These are phyloP conservation scores for Clamator glandarius DNA, from an alignment of 2,797 vertebrate genomes.

Conservation along the genomic window DNA sequence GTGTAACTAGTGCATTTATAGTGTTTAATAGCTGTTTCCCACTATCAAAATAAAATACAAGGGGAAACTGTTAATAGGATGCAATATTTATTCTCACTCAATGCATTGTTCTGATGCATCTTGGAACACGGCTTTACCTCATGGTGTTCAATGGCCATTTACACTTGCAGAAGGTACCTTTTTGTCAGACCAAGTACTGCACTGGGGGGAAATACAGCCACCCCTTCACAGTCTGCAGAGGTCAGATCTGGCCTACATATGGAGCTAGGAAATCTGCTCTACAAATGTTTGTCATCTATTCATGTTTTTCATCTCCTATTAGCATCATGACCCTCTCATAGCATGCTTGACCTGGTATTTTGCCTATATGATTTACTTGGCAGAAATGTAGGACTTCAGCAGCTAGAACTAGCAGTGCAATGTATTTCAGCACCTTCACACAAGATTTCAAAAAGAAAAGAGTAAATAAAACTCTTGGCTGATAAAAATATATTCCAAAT, in stretches of 20 bases:
- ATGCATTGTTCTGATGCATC: not conserved
- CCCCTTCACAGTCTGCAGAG: not conserved
- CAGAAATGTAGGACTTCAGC: slow-evolving; percentile 3
- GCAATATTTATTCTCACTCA: not conserved
- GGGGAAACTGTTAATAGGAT: not conserved
- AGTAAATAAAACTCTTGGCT: not conserved
- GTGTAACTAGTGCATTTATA: not conserved
- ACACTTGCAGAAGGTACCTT: not conserved
- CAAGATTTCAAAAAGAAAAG: not conserved
- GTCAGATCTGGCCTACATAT: not conserved
- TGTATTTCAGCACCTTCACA: not conserved
- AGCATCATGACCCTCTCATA: slow-evolving; percentile 10
- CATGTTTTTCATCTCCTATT: slow-evolving; percentile 12
- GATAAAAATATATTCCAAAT: slow-evolving; percentile 4
- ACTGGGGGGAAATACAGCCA: not conserved
- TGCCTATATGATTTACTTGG: not conserved
- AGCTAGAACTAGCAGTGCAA: not conserved
- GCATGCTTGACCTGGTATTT: not conserved
- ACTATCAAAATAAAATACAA: slow-evolving; percentile 6
- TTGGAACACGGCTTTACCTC: not conserved
- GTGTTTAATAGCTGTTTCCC: not conserved
- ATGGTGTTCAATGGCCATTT: not conserved
- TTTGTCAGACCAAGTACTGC: not conserved
- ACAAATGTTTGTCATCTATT: slow-evolving; percentile 23
- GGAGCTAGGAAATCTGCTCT: slow-evolving; percentile 9